Base-by-base conservation (phyloP, 2,888 invertebrate species). In the Cosmopolites sordidus region DNA sequence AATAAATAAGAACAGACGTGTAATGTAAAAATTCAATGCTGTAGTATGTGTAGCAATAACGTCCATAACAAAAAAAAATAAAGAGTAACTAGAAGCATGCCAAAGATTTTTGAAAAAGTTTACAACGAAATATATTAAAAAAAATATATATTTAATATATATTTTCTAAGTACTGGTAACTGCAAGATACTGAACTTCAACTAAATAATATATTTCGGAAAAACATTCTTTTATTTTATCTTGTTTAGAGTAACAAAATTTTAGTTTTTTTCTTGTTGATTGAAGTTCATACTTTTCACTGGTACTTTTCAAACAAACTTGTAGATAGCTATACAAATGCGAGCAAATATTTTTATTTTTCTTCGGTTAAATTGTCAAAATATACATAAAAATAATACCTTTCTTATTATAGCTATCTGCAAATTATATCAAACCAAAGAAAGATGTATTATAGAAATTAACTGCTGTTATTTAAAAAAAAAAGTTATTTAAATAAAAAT, bases 41-140 rank as follows among this genome's bases (percentile, higher is more conserved):
- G 64, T 66, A 67, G 66, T 64, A 66, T 67, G 27, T n/a, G 60
- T 66, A 68, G 66, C 64, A 63, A 56, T 43, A 66, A 66, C 67
- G 64, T 66, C 62, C 66, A 66, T 12, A n/a, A 49, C 27, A 46
- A 47, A 42, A 16, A n/a, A n/a, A n/a, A n/a, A n/a, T n/a, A n/a
- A n/a, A n/a, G 48, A 52, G 45, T 52, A 56, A 49, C 51, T 62
- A 62, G 64, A 60, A 60, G 62, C 58, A 61, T 63, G 61, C 63
- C 61, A 56, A 58, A 55, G 47, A 51, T 58, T 57, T 58, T 58
- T 53, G 50, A 56, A 54, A 55, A 49, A 54, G 38, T 53, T 58
- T 58, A 58, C 58, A 58, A 53, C 60, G 60, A 58, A 54, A 50
- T 59, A 51, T 38, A 43, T 51, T 48, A 38, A 44, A 56, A 55